Percentiles rank a stretch among this genome's conserved stretches.
These are phyloP conservation scores for Oenanthe oenanthe DNA, from an alignment of 2,113 vertebrate genomes.

Conservation along the genomic window DNA sequence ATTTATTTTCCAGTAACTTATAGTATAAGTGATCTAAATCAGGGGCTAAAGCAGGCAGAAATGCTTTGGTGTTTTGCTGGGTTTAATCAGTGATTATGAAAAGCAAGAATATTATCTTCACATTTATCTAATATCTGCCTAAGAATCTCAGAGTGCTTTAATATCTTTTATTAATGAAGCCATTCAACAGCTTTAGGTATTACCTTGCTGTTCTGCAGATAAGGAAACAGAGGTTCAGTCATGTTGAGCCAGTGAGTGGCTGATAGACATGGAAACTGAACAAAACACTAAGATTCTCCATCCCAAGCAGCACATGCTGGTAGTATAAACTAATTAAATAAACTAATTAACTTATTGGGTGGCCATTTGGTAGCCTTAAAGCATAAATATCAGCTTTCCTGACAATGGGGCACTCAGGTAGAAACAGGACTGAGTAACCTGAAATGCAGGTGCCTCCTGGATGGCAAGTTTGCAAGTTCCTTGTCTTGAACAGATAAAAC, in stretches of 20 bases:
- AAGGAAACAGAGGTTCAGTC: background rate
- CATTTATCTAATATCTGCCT: background rate
- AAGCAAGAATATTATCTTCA: conserved; percentile 21
- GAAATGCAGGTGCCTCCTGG: background rate
- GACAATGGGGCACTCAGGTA: background rate
- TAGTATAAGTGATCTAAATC: background rate
- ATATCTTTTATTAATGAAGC: conserved; percentile 34
- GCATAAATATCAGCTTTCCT: background rate
- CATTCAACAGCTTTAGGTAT: background rate
- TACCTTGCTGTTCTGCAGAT: background rate
- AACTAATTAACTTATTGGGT: background rate
- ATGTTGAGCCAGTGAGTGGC: background rate
- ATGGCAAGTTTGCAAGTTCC: background rate
- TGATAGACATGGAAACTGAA: background rate
- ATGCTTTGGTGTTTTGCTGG: background rate
- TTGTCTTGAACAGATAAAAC: too few relatives aligned
- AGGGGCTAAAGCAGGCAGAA: background rate
- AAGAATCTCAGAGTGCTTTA: background rate
- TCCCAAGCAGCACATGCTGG: background rate
- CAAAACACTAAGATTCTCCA: background rate
- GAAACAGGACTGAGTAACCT: background rate
- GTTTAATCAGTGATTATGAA: background rate
- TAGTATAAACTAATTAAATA: background rate
- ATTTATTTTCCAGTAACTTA: conserved; percentile 53
- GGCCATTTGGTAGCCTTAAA: background rate